These are phyloP conservation scores for Tortrix viridana DNA, from an alignment of 2,888 invertebrate genomes.

Conservation along the genomic window DNA sequence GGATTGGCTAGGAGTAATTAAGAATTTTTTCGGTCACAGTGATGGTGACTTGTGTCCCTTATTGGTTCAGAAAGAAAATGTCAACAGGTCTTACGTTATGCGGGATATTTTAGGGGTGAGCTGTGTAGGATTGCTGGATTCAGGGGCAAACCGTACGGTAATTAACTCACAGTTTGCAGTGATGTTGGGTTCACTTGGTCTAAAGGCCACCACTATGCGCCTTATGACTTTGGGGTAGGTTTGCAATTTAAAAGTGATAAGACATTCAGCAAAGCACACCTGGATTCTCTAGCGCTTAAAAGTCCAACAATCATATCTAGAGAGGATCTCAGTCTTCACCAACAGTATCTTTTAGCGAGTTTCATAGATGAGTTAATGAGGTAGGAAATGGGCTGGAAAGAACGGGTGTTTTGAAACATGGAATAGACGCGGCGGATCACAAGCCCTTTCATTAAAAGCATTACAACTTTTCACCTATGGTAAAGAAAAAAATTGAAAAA, in stretches of 20 bases:
- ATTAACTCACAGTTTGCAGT: constrained; percentile 15
- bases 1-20: constrained; percentile 12
- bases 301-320: not conserved
- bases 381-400: constrained; percentile 36
- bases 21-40: not conserved
- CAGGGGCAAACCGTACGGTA: constrained; percentile 33
- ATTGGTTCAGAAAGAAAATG: constrained; percentile 20
- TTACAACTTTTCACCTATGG: constrained; percentile 9
- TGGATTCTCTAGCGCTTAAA: not conserved
- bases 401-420: constrained; percentile 5
- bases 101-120: constrained; percentile 10
- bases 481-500: constrained; percentile 12
- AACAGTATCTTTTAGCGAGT: not conserved
- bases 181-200: constrained; percentile 1
- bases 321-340: not conserved
- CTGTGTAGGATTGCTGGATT: constrained; percentile 30
- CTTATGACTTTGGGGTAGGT: constrained; percentile 26
- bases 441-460: constrained; percentile 25
- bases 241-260: constrained; percentile 3
- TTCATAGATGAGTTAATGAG: constrained; percentile 10
- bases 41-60: constrained; percentile 22
- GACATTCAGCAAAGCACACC: not conserved
- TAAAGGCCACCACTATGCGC: not conserved
- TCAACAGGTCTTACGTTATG: constrained; percentile 26
- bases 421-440: not conserved